Evolutionary conservation across 2,888 invertebrate species (phyloP).

Genomic region (Vandiemenella viatica): DNA sequence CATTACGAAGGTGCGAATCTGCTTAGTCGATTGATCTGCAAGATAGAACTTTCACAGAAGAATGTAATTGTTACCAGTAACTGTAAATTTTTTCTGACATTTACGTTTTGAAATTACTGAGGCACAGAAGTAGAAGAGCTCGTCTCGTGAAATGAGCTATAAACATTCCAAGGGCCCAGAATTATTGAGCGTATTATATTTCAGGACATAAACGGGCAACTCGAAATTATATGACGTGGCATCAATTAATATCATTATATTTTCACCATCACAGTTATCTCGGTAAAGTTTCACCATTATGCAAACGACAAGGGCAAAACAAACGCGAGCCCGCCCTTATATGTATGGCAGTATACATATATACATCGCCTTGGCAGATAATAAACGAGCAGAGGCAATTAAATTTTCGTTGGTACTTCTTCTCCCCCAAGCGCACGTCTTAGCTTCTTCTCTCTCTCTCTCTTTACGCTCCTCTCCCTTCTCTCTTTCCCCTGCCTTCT

Average conservation of each 20-base stretch:
- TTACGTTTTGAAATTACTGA: too few relatives aligned
- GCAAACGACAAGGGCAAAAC: constrained; percentile 6
- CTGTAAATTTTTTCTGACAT: too few relatives aligned
- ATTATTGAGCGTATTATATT: too few relatives aligned
- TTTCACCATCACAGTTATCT: constrained; percentile 1
- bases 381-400: constrained; percentile 16
- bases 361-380: background rate
- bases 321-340: background rate
- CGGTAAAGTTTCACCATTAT: constrained; percentile 11
- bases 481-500: too few relatives aligned
- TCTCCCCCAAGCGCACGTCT: constrained; percentile 1
- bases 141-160: too few relatives aligned
- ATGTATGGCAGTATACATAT: background rate
- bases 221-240: constrained; percentile 7
- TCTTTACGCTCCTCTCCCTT: background rate
- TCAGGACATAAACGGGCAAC: background rate
- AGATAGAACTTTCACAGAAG: too few relatives aligned
- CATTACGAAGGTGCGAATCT: too few relatives aligned
- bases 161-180: too few relatives aligned
- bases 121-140: too few relatives aligned
- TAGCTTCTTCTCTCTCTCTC: background rate
- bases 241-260: constrained; percentile 8
- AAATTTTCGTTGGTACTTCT: constrained; percentile 14
- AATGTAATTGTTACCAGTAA: too few relatives aligned
- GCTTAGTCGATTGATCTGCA: too few relatives aligned